Percentiles rank a stretch among this genome's conserved stretches.
Evolutionary conservation across 2,113 vertebrate species (phyloP).

Genomic region (Neomonachus schauinslandi): DNA sequence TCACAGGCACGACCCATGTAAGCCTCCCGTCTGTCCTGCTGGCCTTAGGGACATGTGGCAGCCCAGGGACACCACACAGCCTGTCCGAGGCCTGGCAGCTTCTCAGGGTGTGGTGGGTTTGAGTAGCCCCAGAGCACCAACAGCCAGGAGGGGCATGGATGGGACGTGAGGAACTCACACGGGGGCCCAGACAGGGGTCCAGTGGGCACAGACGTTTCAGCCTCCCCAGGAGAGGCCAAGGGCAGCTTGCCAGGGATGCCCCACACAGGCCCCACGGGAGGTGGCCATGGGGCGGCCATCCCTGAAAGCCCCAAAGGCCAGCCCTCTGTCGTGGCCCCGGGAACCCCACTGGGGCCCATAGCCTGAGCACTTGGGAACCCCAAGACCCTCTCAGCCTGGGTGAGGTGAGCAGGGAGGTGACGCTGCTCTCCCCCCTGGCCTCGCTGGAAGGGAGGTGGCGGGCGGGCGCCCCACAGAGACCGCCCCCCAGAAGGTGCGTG

Average conservation of each 20-base stretch:
- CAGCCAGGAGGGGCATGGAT: neutral
- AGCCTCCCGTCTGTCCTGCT: too few relatives aligned
- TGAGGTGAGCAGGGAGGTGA: neutral
- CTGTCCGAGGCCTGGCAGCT: neutral
- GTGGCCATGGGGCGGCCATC: neutral
- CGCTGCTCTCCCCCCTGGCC: too few relatives aligned
- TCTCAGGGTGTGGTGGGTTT: neutral
- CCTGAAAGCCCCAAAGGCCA: neutral
- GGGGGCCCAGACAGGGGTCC: neutral
- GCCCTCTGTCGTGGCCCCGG: neutral
- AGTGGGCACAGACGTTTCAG: neutral
- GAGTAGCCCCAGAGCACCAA: neutral
- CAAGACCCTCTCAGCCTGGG: fast-evolving
- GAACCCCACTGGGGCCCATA: neutral
- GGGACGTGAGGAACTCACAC: neutral
- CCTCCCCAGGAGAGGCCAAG: neutral
- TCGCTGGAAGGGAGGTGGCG: neutral
- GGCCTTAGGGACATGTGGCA: too few relatives aligned
- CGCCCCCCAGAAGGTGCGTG: too few relatives aligned
- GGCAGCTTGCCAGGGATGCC: neutral
- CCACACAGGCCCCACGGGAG: neutral
- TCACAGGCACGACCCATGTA: too few relatives aligned
- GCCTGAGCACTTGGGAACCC: neutral
- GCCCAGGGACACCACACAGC: neutral
- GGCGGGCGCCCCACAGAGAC: neutral